Evolutionary conservation across 2,113 vertebrate genomes (phyloP).

Genomic region (Osmerus mordax): DNA sequence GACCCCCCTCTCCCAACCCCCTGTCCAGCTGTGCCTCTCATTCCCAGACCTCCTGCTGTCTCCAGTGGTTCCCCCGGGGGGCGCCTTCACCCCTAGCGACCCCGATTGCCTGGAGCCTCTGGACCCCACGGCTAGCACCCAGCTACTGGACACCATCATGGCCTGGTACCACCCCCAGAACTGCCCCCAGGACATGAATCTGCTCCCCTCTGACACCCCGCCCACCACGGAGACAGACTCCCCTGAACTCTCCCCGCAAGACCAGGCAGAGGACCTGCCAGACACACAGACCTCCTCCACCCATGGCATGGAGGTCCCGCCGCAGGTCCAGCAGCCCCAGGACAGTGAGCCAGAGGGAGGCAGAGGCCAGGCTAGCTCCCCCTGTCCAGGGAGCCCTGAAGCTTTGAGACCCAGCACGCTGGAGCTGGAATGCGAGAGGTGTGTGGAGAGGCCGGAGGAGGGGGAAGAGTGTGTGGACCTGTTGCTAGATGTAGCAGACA

Average conservation of each 20-base stretch:
- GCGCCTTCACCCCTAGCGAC: slow-evolving; percentile 66
- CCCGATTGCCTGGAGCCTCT: slow-evolving; percentile 65
- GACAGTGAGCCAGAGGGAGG: too few species aligned
- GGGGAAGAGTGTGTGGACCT: too few species aligned
- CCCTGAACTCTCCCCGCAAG: slow-evolving; percentile 55
- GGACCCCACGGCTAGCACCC: slow-evolving; percentile 78
- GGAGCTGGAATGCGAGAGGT: too few species aligned
- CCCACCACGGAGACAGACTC: slow-evolving; percentile 48
- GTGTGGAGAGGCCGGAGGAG: too few species aligned
- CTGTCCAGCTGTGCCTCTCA: slow-evolving; percentile 74
- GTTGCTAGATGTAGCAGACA: too few species aligned
- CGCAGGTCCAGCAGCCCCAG: too few species aligned
- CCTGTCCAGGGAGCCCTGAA: too few species aligned
- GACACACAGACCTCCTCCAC: slow-evolving; percentile 12
- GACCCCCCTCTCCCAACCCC: slow-evolving; percentile 31
- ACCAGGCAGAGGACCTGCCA: background rate
- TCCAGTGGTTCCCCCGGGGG: slow-evolving; percentile 86
- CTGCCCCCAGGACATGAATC: slow-evolving; percentile 89
- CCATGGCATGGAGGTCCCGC: too few species aligned
- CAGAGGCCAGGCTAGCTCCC: too few species aligned
- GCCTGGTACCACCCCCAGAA: slow-evolving; percentile 96
- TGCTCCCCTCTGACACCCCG: slow-evolving; percentile 60
- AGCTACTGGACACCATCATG: slow-evolving; percentile 97
- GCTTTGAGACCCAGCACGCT: too few species aligned
- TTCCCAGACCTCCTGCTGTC: slow-evolving; percentile 62